These are phyloP conservation scores for Iguana delicatissima DNA, from an alignment of 2,797 vertebrate species.

Conservation along the genomic window DNA sequence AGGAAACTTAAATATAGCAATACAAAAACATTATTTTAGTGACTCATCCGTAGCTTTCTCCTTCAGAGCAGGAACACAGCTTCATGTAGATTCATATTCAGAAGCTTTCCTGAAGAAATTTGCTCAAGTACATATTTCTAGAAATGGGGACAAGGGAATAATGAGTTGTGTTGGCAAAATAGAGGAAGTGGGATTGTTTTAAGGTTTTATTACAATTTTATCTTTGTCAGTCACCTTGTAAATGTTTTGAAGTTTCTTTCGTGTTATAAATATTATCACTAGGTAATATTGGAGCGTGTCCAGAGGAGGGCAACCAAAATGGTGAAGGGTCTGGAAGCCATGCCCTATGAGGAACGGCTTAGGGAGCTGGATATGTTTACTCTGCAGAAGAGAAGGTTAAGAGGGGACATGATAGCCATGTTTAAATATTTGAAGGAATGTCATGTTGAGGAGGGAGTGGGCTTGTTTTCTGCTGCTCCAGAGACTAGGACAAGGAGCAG, in stretches of 20 bases:
- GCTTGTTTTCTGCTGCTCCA: too few relatives aligned
- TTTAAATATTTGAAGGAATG: too few relatives aligned
- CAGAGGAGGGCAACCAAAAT: too few relatives aligned
- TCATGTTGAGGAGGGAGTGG: too few relatives aligned
- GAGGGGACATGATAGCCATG: too few relatives aligned
- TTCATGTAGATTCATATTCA: neutral
- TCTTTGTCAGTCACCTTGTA: neutral
- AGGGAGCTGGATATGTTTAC: too few relatives aligned
- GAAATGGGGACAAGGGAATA: neutral
- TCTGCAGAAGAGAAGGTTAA: too few relatives aligned
- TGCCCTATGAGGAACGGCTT: too few relatives aligned
- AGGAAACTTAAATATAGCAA: slow-evolving; percentile 35
- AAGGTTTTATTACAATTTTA: neutral
- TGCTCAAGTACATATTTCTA: neutral
- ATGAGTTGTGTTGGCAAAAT: neutral
- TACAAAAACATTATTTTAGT: slow-evolving; percentile 18
- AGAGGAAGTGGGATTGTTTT: neutral
- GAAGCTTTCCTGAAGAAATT: neutral
- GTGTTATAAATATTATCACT: neutral
- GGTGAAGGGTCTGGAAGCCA: too few relatives aligned
- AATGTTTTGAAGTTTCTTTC: neutral
- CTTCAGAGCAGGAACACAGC: neutral
- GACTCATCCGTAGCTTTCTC: neutral
- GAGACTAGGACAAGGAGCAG: too few relatives aligned
- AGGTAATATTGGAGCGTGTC: neutral